A percentile compares a stretch with the other conserved stretches of the same genome.
These are phyloP conservation scores for Linnaemya tessellans DNA, from an alignment of 2,888 invertebrate species.

Conservation along the genomic window DNA sequence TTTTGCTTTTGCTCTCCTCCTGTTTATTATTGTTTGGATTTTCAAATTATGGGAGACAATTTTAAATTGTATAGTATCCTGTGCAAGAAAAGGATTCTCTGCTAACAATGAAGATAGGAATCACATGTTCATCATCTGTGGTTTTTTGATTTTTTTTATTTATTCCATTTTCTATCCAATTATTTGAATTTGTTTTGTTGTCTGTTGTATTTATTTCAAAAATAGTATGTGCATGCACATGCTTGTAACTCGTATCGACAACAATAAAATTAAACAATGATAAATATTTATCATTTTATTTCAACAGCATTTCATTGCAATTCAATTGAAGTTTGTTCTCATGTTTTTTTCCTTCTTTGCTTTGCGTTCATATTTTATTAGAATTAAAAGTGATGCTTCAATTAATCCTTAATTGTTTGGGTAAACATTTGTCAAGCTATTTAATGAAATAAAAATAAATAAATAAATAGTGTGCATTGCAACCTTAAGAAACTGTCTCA, in stretches of 20 bases:
- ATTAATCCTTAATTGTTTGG: slow-evolving; percentile 73
- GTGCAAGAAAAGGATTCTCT: slow-evolving; percentile 59
- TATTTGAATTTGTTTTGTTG: slow-evolving; percentile 64
- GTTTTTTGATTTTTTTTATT: slow-evolving; percentile 2
- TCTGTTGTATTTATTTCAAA: slow-evolving; percentile 33
- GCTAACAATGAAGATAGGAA: slow-evolving; percentile 49
- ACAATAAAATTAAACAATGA: slow-evolving; percentile 70
- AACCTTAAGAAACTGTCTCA: background rate
- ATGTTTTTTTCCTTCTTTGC: slow-evolving; percentile 5
- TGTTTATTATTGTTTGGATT: background rate
- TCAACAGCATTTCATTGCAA: slow-evolving; percentile 51
- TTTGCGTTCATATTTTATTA: slow-evolving; percentile 14
- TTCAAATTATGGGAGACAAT: slow-evolving; percentile 56
- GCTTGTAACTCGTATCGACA: slow-evolving; percentile 32
- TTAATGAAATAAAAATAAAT: background rate
- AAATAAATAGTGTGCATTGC: background rate
- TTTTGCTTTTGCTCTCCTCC: background rate
- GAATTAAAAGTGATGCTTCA: slow-evolving; percentile 64
- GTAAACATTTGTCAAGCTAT: slow-evolving; percentile 69
- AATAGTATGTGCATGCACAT: slow-evolving; percentile 17
- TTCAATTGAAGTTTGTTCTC: slow-evolving; percentile 57
- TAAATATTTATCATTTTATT: slow-evolving; percentile 66
- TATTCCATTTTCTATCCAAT: slow-evolving; percentile 65
- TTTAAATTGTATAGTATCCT: slow-evolving; percentile 54
- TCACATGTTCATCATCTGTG: slow-evolving; percentile 66